These are phyloP conservation scores for Neoscelio sp. DNA, from an alignment of 2,888 invertebrate species.

Conservation along the genomic window DNA sequence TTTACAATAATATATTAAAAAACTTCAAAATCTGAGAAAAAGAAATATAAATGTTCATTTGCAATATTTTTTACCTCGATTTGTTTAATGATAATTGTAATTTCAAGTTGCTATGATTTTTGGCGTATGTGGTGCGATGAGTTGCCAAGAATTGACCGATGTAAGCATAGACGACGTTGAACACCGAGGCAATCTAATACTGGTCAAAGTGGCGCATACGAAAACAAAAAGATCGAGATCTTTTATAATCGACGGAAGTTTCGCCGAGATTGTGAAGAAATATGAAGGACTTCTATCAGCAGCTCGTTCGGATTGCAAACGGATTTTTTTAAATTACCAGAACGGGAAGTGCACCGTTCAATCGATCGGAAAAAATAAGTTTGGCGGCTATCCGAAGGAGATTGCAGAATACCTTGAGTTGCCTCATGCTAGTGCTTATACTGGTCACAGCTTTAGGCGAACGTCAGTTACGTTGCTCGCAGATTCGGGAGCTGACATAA, in stretches of 20 bases:
- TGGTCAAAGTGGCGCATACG: slow-evolving; percentile 21
- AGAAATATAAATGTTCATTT: no score
- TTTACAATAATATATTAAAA: no score
- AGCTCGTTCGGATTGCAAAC: background rate
- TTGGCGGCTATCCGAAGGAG: slow-evolving; percentile 58
- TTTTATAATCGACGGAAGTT: slow-evolving; percentile 24
- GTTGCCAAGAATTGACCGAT: slow-evolving; percentile 32
- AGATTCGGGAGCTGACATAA: slow-evolving; percentile 56
- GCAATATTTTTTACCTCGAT: no score
- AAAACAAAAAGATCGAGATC: slow-evolving; percentile 21
- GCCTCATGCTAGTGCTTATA: slow-evolving; percentile 57
- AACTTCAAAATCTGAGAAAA: no score
- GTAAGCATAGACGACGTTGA: slow-evolving; percentile 19
- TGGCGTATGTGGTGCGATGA: slow-evolving; percentile 29
- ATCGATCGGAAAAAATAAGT: slow-evolving; percentile 61
- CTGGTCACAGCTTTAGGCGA: slow-evolving; percentile 60
- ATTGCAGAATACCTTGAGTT: slow-evolving; percentile 64
- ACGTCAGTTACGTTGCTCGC: slow-evolving; percentile 61
- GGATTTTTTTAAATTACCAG: slow-evolving; percentile 62
- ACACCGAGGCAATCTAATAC: slow-evolving; percentile 14
- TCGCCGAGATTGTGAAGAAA: slow-evolving; percentile 2
- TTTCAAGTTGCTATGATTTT: slow-evolving; percentile 48
- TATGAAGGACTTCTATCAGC: slow-evolving; percentile 18
- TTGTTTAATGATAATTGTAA: background rate
- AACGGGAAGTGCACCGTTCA: slow-evolving; percentile 58